A percentile compares a stretch with the other conserved stretches of the same genome.
phyloP scores from a whole-genome alignment of 2,113 vertebrate genomes.

The Heliornis fulica region DNA sequence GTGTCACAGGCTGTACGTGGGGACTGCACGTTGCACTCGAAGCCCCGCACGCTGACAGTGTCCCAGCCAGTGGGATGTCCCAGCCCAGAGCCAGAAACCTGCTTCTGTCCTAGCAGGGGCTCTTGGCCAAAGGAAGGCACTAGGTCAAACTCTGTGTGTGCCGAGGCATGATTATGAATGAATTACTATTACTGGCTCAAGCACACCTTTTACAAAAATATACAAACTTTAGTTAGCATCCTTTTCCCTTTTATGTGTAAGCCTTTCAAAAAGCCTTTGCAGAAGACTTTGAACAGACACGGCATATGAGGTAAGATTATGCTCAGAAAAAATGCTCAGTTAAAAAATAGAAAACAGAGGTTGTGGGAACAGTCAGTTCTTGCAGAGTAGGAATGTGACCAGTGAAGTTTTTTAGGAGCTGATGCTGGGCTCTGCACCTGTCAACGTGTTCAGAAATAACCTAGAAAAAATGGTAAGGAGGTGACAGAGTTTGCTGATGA shows the following conservation, averaged over 20 bases:
- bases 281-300: constrained; percentile 48
- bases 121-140: constrained; percentile 33
- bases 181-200: constrained; percentile 27
- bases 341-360: constrained; percentile 29
- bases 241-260: constrained; percentile 24
- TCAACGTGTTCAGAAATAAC: constrained; percentile 54
- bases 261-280: constrained; percentile 50
- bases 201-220: constrained; percentile 67
- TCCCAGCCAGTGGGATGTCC: background rate
- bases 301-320: background rate
- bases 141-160: constrained; percentile 11
- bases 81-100: background rate
- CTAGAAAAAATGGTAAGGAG: background rate
- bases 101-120: background rate
- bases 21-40: background rate
- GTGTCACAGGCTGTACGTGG: background rate
- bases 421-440: constrained; percentile 16
- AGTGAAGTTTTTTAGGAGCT: constrained; percentile 3
- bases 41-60: background rate
- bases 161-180: constrained; percentile 41
- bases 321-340: background rate
- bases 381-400: background rate
- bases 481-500: constrained; percentile 7
- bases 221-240: constrained; percentile 55
- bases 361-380: constrained; percentile 24